Evolutionary conservation across 2,113 vertebrate species (phyloP).

Genomic region (Catharus fuscescens): DNA sequence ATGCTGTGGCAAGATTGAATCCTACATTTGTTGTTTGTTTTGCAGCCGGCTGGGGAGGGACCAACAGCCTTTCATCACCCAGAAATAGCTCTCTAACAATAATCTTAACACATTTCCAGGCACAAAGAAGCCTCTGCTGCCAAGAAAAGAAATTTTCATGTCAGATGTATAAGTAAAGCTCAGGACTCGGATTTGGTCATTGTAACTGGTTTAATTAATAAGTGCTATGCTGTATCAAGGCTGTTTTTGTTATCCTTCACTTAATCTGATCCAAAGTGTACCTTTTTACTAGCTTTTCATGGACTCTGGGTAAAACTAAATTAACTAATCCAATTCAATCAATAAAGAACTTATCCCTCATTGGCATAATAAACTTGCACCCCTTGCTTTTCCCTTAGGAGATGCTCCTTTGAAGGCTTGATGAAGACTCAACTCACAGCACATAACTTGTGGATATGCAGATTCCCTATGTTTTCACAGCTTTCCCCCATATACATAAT

Average conservation of each 20-base stretch:
- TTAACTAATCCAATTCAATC: not conserved
- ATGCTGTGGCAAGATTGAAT: not conserved
- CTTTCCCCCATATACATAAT: not conserved
- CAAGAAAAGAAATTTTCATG: not conserved
- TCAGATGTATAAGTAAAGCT: not conserved
- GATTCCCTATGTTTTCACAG: not conserved
- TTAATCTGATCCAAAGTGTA: not conserved
- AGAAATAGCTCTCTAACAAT: not conserved
- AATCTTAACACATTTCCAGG: not conserved
- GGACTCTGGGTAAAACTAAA: not conserved
- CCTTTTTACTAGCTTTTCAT: not conserved
- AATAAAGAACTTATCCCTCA: not conserved
- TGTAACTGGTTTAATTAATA: not conserved
- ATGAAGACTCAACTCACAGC: not conserved
- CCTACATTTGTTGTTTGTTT: not conserved
- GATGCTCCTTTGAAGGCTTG: not conserved
- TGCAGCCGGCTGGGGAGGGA: not conserved
- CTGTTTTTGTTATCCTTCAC: not conserved
- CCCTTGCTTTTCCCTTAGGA: not conserved
- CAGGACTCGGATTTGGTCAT: not conserved
- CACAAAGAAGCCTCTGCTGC: not conserved
- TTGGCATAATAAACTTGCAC: not conserved
- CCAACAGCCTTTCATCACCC: not conserved
- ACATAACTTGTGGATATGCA: not conserved
- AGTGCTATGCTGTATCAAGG: not conserved